phyloP scores from a whole-genome alignment of 2,113 vertebrate genomes.

The Oreochromis spilurus region DNA sequence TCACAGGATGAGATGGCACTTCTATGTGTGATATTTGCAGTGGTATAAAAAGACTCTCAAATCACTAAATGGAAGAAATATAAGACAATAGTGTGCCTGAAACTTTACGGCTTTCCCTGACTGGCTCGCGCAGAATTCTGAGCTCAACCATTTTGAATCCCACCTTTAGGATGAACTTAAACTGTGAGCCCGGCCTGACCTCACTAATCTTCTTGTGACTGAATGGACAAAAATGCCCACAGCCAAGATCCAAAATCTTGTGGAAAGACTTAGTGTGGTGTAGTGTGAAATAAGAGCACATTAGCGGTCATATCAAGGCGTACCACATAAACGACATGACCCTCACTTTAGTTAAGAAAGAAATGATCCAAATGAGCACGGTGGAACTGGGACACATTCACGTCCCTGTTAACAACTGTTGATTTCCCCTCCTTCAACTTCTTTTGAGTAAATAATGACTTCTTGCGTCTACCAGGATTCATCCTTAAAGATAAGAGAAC shows the following conservation, averaged over 20 bases:
- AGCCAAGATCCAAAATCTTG: neutral
- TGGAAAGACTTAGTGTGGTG: neutral
- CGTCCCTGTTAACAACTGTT: neutral
- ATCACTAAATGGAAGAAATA: neutral
- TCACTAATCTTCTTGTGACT: neutral
- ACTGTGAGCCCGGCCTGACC: neutral
- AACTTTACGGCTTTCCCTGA: neutral
- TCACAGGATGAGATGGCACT: neutral
- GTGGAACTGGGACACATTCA: neutral
- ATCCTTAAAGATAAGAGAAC: conserved; percentile 13
- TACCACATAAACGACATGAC: neutral
- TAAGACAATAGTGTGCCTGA: neutral
- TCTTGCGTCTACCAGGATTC: neutral
- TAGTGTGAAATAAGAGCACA: neutral
- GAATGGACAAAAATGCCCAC: neutral
- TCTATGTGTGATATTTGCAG: neutral
- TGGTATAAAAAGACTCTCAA: neutral
- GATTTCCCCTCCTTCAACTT: conserved; percentile 9
- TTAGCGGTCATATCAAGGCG: neutral
- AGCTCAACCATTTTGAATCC: neutral
- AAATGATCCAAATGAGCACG: neutral
- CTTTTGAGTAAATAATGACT: conserved; percentile 35
- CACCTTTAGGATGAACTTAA: neutral
- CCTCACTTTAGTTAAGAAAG: neutral
- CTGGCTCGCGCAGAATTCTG: neutral